Conservation (phyloP, 53 echinoderm and acorn worm species). For the Apostichopus leukothele region DNA sequence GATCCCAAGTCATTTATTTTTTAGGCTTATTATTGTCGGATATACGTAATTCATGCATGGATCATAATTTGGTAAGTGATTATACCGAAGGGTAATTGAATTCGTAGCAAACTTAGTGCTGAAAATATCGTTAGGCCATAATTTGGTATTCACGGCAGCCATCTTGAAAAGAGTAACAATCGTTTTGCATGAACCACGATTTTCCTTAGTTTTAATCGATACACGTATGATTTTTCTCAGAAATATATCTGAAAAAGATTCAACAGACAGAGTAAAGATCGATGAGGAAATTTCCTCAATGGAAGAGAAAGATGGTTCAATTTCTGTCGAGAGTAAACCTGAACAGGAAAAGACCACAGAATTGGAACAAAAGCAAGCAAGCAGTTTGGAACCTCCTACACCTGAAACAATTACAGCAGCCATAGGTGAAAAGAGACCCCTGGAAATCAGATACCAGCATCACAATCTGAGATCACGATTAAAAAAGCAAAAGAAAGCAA, state of each 20-base stretch:
- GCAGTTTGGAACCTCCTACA: slow-evolving; percentile 12
- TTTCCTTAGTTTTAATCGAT: not conserved
- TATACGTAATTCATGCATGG: no score
- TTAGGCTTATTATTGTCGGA: no score
- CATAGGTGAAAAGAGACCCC: slow-evolving; percentile 18
- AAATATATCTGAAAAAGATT: not conserved
- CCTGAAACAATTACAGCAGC: not conserved
- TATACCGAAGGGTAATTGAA: no score
- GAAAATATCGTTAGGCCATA: no score
- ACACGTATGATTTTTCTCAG: not conserved
- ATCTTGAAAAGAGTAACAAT: slow-evolving; percentile 32
- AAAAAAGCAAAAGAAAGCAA: slow-evolving; percentile 21
- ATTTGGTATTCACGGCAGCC: slow-evolving; percentile 1
- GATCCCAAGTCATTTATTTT: no score
- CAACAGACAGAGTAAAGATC: not conserved
- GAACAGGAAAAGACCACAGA: not conserved
- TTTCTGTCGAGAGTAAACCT: not conserved
- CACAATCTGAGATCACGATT: slow-evolving; percentile 39
- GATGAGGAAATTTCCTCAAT: not conserved
- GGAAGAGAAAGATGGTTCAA: not conserved
- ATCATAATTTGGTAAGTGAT: no score
- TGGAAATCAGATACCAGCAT: slow-evolving; percentile 37
- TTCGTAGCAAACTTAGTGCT: no score
- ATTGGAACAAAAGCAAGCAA: slow-evolving; percentile 18
- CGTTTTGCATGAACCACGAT: not conserved